phyloP scores from a whole-genome alignment of 1,140 invertebrate species.

The Macrocentrus cingulum region DNA sequence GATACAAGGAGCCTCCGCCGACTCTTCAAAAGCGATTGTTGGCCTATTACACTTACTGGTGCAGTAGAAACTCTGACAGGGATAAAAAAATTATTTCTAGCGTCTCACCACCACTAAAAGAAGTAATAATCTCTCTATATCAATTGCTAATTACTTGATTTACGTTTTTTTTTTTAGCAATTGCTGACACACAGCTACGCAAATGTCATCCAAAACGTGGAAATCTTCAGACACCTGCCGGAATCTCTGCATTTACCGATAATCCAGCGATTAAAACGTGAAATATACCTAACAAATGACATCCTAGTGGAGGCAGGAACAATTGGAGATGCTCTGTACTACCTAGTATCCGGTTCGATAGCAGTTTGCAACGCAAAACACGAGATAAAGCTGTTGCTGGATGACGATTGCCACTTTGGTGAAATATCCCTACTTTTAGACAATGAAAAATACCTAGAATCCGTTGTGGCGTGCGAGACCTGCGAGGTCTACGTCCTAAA shows the following conservation, averaged over 20 bases:
- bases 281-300: conserved; percentile 59
- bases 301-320: conserved; percentile 55
- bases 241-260: conserved; percentile 45
- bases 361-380: conserved; percentile 53
- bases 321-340: conserved; percentile 54
- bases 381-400: conserved; percentile 53
- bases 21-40: conserved; percentile 38
- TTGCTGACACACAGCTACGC: conserved; percentile 54
- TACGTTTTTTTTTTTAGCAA: conserved; percentile 47
- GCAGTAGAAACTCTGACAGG: conserved; percentile 51
- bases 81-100: conserved; percentile 52
- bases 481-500: conserved; percentile 59
- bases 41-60: conserved; percentile 50
- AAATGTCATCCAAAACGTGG: conserved; percentile 53
- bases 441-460: conserved; percentile 56
- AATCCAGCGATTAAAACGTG: conserved; percentile 43
- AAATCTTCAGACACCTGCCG: conserved; percentile 55
- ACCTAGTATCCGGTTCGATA: conserved; percentile 59
- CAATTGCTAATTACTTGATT: too few relatives aligned
- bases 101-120: conserved; percentile 51
- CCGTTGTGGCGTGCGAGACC: conserved; percentile 61
- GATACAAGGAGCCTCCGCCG: conserved; percentile 42
- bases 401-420: conserved; percentile 52
- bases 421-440: conserved; percentile 58
- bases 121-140: too few relatives aligned